Percentiles rank a stretch among this genome's conserved stretches.
Evolutionary conservation across 2,113 vertebrate species (phyloP).

Genomic region (Lasiurus cinereus): DNA sequence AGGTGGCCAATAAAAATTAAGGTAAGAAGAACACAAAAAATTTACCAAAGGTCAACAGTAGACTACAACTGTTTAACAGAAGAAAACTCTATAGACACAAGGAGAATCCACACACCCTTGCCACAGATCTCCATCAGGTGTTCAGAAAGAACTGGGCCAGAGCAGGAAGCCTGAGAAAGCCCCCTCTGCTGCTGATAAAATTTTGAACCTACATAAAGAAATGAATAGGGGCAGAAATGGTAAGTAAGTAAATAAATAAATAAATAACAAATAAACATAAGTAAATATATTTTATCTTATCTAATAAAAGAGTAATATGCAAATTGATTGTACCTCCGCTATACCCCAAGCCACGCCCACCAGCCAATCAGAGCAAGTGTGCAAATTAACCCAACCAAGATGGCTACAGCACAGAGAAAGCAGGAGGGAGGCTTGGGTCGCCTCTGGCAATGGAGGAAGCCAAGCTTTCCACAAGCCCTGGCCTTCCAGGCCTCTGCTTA

Average conservation of each 20-base stretch:
- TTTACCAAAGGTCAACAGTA: background rate
- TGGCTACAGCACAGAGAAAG: no score
- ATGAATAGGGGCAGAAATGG: background rate
- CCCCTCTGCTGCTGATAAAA: background rate
- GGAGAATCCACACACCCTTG: background rate
- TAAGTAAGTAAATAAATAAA: background rate
- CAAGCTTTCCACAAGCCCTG: no score
- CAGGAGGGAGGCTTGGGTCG: no score
- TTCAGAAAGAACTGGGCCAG: background rate
- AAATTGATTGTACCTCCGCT: no score
- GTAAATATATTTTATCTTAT: background rate
- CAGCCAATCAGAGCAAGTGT: no score
- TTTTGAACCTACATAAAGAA: background rate
- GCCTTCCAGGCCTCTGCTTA: no score
- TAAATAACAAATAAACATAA: background rate
- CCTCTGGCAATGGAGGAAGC: no score
- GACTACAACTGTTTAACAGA: background rate
- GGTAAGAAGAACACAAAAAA: constrained; percentile 28
- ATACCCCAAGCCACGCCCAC: no score
- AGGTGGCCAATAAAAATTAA: background rate
- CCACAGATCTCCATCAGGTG: background rate
- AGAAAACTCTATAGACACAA: background rate
- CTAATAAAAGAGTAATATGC: no score
- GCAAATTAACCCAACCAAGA: no score
- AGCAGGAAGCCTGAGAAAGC: background rate